phyloP scores from a whole-genome alignment of 2,797 vertebrate species.

The Pachyuromys duprasi region DNA sequence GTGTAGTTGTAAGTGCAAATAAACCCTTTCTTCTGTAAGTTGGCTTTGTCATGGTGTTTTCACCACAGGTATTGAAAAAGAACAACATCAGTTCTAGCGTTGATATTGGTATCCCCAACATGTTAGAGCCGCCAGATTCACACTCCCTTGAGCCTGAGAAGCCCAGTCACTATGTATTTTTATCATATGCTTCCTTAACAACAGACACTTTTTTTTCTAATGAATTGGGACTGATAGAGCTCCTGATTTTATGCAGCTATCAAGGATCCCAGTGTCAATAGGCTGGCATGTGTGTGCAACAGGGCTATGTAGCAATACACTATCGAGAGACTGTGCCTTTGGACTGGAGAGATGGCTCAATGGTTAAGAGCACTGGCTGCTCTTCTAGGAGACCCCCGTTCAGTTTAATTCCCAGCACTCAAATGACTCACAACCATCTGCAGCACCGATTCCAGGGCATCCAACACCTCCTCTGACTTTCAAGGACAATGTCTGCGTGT shows the following conservation, averaged over 20 bases:
- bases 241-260: fast-evolving
- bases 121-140: no score
- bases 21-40: neutral
- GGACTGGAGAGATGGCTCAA: neutral
- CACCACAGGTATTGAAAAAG: neutral
- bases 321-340: neutral
- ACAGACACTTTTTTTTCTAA: no score
- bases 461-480: neutral
- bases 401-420: neutral
- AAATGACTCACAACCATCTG: neutral
- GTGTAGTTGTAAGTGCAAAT: no score
- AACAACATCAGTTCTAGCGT: neutral
- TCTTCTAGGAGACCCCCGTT: neutral
- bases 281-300: fast-evolving
- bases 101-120: neutral
- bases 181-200: fast-evolving
- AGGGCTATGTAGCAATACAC: neutral
- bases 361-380: neutral
- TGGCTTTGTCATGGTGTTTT: neutral
- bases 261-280: neutral
- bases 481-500: neutral
- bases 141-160: neutral
- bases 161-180: fast-evolving
- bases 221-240: neutral
- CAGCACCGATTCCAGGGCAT: neutral